Evolutionary conservation across 92 coral and sea anemone species (phyloP).

Genomic region (Porites divaricata): DNA sequence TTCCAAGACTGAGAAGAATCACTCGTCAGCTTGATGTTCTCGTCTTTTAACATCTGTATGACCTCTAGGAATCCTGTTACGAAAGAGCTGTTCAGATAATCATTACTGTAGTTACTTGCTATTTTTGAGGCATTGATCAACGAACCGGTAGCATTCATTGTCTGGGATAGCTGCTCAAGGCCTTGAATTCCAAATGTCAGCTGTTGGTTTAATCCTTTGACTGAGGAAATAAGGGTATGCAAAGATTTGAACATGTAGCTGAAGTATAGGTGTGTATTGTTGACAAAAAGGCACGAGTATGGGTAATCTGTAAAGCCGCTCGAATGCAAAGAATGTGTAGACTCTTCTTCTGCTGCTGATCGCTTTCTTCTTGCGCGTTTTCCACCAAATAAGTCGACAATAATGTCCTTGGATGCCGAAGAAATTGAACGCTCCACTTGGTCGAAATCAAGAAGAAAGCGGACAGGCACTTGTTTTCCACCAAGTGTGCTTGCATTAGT

Average conservation of each 20-base stretch:
- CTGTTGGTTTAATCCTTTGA: background rate
- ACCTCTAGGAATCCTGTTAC: constrained; percentile 11
- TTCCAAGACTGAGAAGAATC: constrained; percentile 52
- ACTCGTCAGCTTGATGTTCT: constrained; percentile 3
- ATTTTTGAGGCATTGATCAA: background rate
- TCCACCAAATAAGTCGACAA: background rate
- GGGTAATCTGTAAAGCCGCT: constrained; percentile 13
- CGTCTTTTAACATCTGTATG: background rate
- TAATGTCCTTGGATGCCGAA: constrained; percentile 13
- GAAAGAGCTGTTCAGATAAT: constrained; percentile 25
- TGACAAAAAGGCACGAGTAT: constrained; percentile 14
- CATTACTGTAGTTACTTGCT: background rate
- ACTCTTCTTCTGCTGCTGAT: background rate
- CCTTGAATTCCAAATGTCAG: constrained; percentile 17
- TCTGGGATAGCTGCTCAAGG: constrained; percentile 10
- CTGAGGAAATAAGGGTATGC: constrained; percentile 13
- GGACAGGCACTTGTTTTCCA: background rate
- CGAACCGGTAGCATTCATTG: background rate
- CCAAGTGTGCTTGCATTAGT: background rate
- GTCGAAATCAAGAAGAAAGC: constrained; percentile 20
- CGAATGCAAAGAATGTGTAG: background rate
- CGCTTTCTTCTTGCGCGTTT: background rate
- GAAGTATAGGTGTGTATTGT: background rate
- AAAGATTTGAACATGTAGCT: constrained; percentile 3
- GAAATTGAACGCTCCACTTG: constrained; percentile 13